Evolutionary conservation across 2,888 invertebrate genomes (phyloP).

Genomic region (Panopea generosa): DNA sequence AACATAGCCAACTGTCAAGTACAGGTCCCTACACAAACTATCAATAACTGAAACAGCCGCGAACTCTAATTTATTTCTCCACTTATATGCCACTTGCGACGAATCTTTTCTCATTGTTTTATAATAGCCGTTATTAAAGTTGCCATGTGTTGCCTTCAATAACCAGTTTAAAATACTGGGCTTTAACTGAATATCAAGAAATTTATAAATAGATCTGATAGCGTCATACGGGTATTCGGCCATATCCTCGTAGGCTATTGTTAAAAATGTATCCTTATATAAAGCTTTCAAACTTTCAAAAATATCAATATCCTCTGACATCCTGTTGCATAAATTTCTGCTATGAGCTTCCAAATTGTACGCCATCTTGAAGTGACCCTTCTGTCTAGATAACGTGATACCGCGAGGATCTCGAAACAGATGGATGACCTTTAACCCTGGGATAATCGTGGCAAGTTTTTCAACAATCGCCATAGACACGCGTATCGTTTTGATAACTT

Average conservation of each 20-base stretch:
- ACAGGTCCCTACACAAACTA: too few species aligned
- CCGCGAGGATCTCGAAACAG: constrained; percentile 32
- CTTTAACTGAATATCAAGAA: neutral
- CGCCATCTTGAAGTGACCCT: neutral
- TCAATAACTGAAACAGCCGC: too few species aligned
- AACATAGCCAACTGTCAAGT: too few species aligned
- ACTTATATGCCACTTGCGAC: neutral
- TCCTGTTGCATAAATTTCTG: neutral
- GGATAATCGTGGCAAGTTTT: constrained; percentile 12
- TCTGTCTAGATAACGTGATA: constrained; percentile 20
- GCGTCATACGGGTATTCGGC: neutral
- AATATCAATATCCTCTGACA: neutral
- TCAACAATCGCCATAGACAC: constrained; percentile 18
- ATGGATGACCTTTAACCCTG: constrained; percentile 30
- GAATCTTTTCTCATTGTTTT: neutral
- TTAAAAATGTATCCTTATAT: neutral
- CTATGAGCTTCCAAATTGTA: neutral
- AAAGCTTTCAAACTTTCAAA: neutral
- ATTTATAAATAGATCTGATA: neutral
- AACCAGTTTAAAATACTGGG: neutral
- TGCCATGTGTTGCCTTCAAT: neutral
- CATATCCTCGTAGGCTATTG: neutral
- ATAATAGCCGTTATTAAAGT: neutral
- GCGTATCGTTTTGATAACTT: constrained; percentile 27
- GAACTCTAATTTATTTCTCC: neutral